phyloP scores from a whole-genome alignment of 2,113 vertebrate genomes.

The Phylloscopus trochilus region DNA sequence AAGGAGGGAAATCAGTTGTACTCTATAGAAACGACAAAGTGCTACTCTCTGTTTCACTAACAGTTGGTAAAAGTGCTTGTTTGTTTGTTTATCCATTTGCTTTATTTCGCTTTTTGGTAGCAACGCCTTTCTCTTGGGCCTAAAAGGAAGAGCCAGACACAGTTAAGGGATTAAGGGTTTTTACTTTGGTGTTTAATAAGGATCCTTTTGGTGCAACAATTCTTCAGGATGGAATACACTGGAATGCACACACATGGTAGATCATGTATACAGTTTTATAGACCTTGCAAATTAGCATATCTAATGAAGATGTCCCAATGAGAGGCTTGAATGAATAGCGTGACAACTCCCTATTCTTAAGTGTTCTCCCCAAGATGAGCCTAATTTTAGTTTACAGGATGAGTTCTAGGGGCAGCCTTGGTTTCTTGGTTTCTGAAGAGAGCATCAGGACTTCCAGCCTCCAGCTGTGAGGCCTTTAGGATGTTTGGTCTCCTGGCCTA shows the following conservation, averaged over 20 bases:
- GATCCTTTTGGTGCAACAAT: too few species aligned
- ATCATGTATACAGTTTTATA: neutral
- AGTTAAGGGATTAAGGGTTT: neutral
- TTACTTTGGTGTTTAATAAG: neutral
- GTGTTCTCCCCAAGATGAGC: too few species aligned
- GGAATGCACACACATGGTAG: rapidly evolving
- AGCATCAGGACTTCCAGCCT: too few species aligned
- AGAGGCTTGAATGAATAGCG: neutral
- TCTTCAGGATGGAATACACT: rapidly evolving
- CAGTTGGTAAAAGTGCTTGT: neutral
- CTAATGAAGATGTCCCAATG: neutral
- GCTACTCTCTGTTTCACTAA: neutral
- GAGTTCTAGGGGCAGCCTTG: neutral
- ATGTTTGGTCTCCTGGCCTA: neutral
- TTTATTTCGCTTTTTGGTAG: neutral
- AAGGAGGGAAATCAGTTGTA: neutral
- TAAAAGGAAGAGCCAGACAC: neutral
- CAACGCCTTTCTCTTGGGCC: neutral
- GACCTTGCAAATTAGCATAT: neutral
- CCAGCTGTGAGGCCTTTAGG: neutral
- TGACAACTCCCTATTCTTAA: neutral
- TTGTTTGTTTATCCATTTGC: neutral
- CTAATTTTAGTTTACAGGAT: neutral
- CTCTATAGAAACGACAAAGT: neutral
- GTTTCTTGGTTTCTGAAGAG: neutral